A percentile compares a stretch with the other conserved stretches of the same genome.
phyloP scores from a whole-genome alignment of 2,888 invertebrate species.

The Nomada goodeniana region DNA sequence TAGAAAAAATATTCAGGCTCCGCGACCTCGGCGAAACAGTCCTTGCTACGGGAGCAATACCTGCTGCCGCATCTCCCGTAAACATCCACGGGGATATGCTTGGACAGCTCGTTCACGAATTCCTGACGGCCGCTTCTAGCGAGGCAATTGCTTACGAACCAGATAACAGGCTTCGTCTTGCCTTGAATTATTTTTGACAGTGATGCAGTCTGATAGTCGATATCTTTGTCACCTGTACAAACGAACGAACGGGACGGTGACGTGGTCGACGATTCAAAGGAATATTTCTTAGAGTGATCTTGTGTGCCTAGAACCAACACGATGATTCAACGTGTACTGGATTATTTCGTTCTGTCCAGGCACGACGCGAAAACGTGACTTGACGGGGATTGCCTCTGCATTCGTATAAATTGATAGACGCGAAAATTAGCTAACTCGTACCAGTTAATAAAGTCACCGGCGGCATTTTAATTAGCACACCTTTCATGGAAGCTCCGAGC shows the following conservation, averaged over 20 bases:
- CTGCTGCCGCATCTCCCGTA: slow-evolving; percentile 87
- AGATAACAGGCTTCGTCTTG: slow-evolving; percentile 85
- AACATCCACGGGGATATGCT: slow-evolving; percentile 87
- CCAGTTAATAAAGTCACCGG: slow-evolving; percentile 17
- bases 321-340: no score
- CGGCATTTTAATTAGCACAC: slow-evolving; percentile 27
- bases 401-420: background rate
- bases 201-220: background rate
- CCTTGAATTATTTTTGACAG: slow-evolving; percentile 30
- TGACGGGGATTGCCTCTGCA: background rate
- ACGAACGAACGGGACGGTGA: background rate
- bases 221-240: slow-evolving; percentile 11
- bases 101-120: slow-evolving; percentile 85
- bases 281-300: no score
- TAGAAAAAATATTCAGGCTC: slow-evolving; percentile 89
- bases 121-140: slow-evolving; percentile 84
- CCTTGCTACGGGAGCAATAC: slow-evolving; percentile 82
- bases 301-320: no score
- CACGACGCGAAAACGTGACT: background rate
- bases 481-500: background rate
- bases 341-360: background rate
- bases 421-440: slow-evolving; percentile 7
- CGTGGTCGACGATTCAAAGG: background rate
- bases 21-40: slow-evolving; percentile 82
- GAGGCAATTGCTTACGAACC: slow-evolving; percentile 86